Conservation (phyloP, 2,113 vertebrate species). For the Prinia subflava region DNA sequence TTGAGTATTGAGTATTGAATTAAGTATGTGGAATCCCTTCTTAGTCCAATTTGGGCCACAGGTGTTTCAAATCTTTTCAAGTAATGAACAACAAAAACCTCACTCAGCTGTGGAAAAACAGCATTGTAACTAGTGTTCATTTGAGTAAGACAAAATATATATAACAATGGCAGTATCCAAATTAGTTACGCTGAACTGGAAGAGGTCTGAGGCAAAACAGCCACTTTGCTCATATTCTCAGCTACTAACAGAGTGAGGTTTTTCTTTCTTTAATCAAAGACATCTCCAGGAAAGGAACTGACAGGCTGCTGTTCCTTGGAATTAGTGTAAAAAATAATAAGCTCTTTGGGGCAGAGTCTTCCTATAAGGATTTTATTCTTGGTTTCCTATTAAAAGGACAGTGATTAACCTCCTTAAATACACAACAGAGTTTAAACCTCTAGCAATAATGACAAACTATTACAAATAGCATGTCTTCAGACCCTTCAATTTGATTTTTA, state of each 20-base stretch:
- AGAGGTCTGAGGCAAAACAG: constrained; percentile 27
- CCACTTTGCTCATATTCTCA: not conserved
- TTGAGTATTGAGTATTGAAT: too few species aligned
- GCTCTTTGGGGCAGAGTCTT: not conserved
- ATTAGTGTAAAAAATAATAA: not conserved
- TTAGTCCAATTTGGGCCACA: not conserved
- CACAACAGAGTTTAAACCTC: not conserved
- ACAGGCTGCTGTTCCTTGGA: not conserved
- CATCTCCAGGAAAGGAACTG: not conserved
- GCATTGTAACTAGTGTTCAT: not conserved
- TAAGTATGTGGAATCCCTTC: not conserved
- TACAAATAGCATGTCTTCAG: not conserved
- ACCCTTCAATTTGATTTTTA: not conserved
- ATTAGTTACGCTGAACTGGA: not conserved
- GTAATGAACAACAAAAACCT: not conserved
- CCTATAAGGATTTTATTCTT: not conserved
- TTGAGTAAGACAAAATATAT: not conserved
- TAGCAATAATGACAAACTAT: not conserved
- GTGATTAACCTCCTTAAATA: not conserved
- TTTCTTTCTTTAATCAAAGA: constrained; percentile 13
- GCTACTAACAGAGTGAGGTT: not conserved
- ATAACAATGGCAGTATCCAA: not conserved
- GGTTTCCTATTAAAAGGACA: not conserved
- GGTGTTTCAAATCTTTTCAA: not conserved
- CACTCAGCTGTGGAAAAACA: not conserved